Base-by-base conservation (phyloP, 2,113 vertebrate species). In the Embiotoca jacksoni region DNA sequence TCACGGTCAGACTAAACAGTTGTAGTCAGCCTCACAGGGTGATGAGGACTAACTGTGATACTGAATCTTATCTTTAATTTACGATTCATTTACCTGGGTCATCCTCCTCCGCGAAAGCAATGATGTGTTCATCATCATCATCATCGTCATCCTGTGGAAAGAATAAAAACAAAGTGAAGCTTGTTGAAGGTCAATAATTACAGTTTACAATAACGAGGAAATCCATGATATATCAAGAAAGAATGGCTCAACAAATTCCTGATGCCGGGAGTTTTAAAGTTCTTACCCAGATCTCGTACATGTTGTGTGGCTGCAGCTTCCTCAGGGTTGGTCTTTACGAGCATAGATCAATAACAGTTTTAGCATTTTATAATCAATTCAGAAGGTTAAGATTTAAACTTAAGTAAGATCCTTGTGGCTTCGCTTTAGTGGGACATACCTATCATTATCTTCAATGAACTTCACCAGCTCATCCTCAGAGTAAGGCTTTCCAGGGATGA, bases 281-380 rank as follows among this genome's bases (percentile, higher is more conserved):
- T 91, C 95, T 95, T 94, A 97, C 97, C 97, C 97, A 98, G 35
- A 96, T 96, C 89, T 98, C 96, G 5, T 96, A 98, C 96, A 97
- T 96, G 86, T 96, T 97, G 84, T 97, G 93, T 30, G 97, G 95
- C 81, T 96, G 94, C 75, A 98, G 92, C 68, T 98, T 98, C 89
- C 96, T 95, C 88, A 98, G 92, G 31, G 97, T 97, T 59, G 97
- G 96, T 81, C 97, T 97, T 78, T 63, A 89, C 61, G 74, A 39
- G 30, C 23, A 80, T 44, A 83, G 23, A 83, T 37, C 13, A 72
- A 39, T 65, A 23, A 36, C 5, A 71, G 15, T 57, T 70, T 23
- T 52, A 44, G 2, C 2, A 1, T 47, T 61, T 52, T 54, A 2
- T 39, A 61, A 41, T 49, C 23, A 4, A 37, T 39, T 52, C 8